Base-by-base conservation (phyloP, 2,113 vertebrate species). In the Xenotilapia caudafasciata region DNA sequence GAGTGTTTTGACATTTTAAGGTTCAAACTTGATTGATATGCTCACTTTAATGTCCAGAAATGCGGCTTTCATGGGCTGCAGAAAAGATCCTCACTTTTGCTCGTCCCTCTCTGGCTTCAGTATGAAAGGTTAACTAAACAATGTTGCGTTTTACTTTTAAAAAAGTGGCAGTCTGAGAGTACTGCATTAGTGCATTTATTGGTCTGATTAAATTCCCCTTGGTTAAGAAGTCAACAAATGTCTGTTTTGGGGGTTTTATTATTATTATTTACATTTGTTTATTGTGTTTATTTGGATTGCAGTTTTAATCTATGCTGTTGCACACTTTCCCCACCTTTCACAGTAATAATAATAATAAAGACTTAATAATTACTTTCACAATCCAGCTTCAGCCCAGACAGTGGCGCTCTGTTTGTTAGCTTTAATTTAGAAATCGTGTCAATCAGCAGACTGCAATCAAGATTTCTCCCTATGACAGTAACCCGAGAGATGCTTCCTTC, bases 361-460 rank as follows among this genome's bases (percentile, higher is more conserved):
- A 49, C 42, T 75, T 28, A 28, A 28, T 28, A 0, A 11, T 31
- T 73, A 33, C 9, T 83, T 83, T 56, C 31, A 15, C 53, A 68
- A 12, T 8, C 42, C 14, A 70, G n/a, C 15, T 33, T 82, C 17
- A n/a, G 12, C 12, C 21, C 62, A 10, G 19, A 58, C 35, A 42
- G 11, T 12, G 23, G 5, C 12, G 80, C 45, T 51, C 11, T 51
- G 7, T 83, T 65, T 40, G 23, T 86, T 79, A 38, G 12, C 7
- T 90, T 84, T 84, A 68, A 81, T 89, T 91, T 75, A 79, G 58
- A 80, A 56, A 53, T 83, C 86, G 62, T 87, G 91, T 95, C 94
- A 95, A 93, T 96, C 93, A 93, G 77, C 94, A 92, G 87, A 77
- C 70, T 86, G 89, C 92, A 95, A 96, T 96, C 95, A 94, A 92